Evolutionary conservation across 2,797 vertebrate species (phyloP).

Genomic region (Spea hammondii): DNA sequence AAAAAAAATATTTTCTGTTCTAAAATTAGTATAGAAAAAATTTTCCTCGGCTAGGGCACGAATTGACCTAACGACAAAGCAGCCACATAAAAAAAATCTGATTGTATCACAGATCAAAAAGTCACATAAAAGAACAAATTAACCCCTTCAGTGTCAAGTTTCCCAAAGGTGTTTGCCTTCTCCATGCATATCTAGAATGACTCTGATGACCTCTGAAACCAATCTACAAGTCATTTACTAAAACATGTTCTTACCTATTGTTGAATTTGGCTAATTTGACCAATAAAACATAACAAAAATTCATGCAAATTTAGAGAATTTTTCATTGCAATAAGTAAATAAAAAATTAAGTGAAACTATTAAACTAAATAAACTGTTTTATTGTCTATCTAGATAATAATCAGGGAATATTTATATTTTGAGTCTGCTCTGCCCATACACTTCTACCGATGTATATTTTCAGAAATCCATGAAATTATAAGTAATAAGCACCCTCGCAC

Average conservation of each 20-base stretch:
- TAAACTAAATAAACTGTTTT: too few relatives aligned
- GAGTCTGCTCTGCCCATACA: too few relatives aligned
- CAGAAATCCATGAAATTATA: too few relatives aligned
- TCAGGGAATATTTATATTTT: too few relatives aligned
- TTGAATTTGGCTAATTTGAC: background rate
- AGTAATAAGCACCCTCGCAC: too few relatives aligned
- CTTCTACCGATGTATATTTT: too few relatives aligned
- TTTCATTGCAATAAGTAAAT: too few relatives aligned
- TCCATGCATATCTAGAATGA: constrained; percentile 46
- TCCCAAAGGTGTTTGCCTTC: constrained; percentile 31
- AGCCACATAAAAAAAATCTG: background rate
- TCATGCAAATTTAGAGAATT: too few relatives aligned
- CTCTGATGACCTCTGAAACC: constrained; percentile 55
- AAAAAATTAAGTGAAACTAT: too few relatives aligned
- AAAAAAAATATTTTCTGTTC: background rate
- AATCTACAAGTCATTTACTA: constrained; percentile 53
- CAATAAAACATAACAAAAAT: constrained; percentile 6
- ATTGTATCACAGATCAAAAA: background rate
- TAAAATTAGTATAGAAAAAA: background rate
- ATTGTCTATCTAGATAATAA: too few relatives aligned
- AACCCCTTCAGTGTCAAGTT: background rate
- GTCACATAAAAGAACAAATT: constrained; percentile 1
- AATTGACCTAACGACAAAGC: background rate
- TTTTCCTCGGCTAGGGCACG: background rate
- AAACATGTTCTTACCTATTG: constrained; percentile 45